A percentile compares a stretch with the other conserved stretches of the same genome.
phyloP scores from a whole-genome alignment of 2,888 invertebrate genomes.

The Cabera pusaria region DNA sequence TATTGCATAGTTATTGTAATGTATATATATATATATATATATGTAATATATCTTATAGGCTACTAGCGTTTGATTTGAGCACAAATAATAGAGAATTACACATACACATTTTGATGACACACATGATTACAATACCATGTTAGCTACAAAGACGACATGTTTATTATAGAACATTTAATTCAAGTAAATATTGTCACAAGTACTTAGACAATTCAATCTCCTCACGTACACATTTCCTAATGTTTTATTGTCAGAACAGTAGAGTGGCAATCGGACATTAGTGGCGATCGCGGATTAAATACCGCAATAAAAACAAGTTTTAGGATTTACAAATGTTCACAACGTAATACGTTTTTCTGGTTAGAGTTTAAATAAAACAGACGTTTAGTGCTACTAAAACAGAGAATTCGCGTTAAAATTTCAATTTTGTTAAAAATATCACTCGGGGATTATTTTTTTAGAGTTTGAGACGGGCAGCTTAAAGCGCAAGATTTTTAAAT shows the following conservation, averaged over 20 bases:
- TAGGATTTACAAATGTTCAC: constrained; percentile 33
- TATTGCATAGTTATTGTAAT: too few species aligned
- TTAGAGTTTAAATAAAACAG: constrained; percentile 41
- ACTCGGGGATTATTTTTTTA: constrained; percentile 8
- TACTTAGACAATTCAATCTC: constrained; percentile 1
- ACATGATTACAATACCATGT: too few species aligned
- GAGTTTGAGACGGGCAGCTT: neutral
- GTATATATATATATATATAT: too few species aligned
- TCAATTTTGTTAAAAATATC: constrained; percentile 23
- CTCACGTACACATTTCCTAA: constrained; percentile 3
- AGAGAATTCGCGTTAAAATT: constrained; percentile 31
- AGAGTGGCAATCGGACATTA: constrained; percentile 31
- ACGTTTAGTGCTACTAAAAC: constrained; percentile 45
- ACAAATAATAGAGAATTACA: too few species aligned
- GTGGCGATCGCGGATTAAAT: constrained; percentile 38
- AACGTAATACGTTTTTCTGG: constrained; percentile 31
- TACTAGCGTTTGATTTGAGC: too few species aligned
- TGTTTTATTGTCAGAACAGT: constrained; percentile 13
- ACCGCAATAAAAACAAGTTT: constrained; percentile 44
- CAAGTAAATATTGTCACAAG: too few species aligned
- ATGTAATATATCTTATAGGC: too few species aligned
- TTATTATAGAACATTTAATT: too few species aligned
- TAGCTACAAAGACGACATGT: too few species aligned
- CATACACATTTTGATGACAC: too few species aligned
- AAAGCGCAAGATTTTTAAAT: too few species aligned